phyloP scores from a whole-genome alignment of 1,140 invertebrate species.

The Vanessa tameamea region DNA sequence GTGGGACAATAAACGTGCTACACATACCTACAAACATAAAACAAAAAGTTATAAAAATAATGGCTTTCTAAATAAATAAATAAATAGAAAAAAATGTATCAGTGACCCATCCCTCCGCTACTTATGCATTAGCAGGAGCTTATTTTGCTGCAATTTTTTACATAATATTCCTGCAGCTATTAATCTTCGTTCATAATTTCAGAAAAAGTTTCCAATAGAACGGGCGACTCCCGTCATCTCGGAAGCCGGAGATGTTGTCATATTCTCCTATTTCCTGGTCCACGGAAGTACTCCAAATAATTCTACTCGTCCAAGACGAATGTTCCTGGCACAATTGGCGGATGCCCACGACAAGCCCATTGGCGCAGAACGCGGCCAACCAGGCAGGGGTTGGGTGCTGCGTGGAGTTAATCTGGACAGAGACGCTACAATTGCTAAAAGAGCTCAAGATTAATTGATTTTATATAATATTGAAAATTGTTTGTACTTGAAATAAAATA shows the following conservation, averaged over 20 bases:
- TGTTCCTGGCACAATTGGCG: slow-evolving; percentile 82
- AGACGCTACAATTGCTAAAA: slow-evolving; percentile 51
- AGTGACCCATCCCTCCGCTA: too few species aligned
- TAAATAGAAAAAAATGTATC: too few species aligned
- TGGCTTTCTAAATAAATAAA: too few species aligned
- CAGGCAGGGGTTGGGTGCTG: slow-evolving; percentile 51
- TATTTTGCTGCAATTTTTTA: too few species aligned
- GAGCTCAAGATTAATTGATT: slow-evolving; percentile 30
- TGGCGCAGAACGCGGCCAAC: slow-evolving; percentile 43
- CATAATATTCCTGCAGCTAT: neutral
- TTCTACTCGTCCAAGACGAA: slow-evolving; percentile 77
- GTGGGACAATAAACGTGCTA: too few species aligned
- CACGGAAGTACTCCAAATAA: slow-evolving; percentile 83
- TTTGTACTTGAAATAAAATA: too few species aligned
- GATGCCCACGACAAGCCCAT: slow-evolving; percentile 81
- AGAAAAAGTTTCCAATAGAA: slow-evolving; percentile 81
- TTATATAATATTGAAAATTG: too few species aligned
- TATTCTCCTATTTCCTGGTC: slow-evolving; percentile 83
- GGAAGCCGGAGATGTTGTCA: slow-evolving; percentile 81
- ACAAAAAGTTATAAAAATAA: too few species aligned
- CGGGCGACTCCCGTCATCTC: slow-evolving; percentile 81
- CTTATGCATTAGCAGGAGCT: too few species aligned
- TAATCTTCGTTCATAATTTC: slow-evolving; percentile 18
- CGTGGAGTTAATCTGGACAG: slow-evolving; percentile 49
- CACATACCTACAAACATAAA: too few species aligned